Evolutionary conservation across 2,888 invertebrate genomes (phyloP).

Genomic region (Lordiphosa andalusiaca): DNA sequence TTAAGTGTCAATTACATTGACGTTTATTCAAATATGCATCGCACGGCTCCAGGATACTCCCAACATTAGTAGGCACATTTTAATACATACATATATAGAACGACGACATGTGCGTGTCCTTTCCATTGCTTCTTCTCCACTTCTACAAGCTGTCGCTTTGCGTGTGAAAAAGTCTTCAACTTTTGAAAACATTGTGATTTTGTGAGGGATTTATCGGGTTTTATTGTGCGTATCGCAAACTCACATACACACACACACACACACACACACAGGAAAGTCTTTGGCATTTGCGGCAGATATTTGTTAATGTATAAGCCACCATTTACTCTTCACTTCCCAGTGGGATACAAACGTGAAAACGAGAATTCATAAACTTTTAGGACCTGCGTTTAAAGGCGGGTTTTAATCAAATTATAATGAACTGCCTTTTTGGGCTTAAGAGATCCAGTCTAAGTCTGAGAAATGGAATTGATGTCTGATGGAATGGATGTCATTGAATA

Average conservation of each 20-base stretch:
- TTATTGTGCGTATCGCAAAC: slow-evolving; percentile 65
- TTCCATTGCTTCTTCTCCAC: neutral
- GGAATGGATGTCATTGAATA: too few relatives aligned
- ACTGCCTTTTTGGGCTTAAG: slow-evolving; percentile 4
- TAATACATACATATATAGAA: slow-evolving; percentile 22
- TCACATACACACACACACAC: too few relatives aligned
- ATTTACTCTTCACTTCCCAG: neutral
- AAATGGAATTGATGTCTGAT: too few relatives aligned
- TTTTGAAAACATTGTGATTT: slow-evolving; percentile 62
- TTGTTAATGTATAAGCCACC: slow-evolving; percentile 51
- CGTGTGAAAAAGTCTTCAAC: slow-evolving; percentile 66
- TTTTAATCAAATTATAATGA: slow-evolving; percentile 44
- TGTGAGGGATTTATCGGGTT: slow-evolving; percentile 58
- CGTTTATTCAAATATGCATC: slow-evolving; percentile 73
- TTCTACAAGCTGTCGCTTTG: slow-evolving; percentile 36
- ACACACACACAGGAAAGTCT: slow-evolving; percentile 18
- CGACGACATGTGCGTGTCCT: slow-evolving; percentile 13
- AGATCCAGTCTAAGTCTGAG: neutral
- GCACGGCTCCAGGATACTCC: slow-evolving; percentile 47
- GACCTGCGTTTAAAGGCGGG: slow-evolving; percentile 29
- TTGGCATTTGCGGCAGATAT: slow-evolving; percentile 60
- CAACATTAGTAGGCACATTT: slow-evolving; percentile 47
- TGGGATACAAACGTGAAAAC: neutral
- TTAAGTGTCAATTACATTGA: slow-evolving; percentile 75
- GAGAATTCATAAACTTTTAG: slow-evolving; percentile 54